These are phyloP conservation scores for Pantherophis alleghaniensis DNA, from an alignment of 2,797 vertebrate species.

Conservation along the genomic window DNA sequence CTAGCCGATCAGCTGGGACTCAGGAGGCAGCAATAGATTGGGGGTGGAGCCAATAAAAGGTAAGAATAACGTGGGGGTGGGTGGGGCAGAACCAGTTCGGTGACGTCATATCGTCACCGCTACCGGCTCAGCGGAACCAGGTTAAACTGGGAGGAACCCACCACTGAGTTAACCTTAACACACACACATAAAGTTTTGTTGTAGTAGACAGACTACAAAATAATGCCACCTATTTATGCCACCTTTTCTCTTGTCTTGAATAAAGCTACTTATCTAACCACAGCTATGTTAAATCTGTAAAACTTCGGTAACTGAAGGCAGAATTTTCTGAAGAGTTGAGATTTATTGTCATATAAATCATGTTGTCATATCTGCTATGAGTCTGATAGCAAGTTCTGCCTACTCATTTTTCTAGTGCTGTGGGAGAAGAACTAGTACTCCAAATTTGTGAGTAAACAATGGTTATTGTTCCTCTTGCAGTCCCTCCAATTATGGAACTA, in stretches of 20 bases:
- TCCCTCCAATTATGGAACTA: background rate
- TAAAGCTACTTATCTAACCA: background rate
- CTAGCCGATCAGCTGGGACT: too few relatives aligned
- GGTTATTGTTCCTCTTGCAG: background rate
- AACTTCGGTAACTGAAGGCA: background rate
- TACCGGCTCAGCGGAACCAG: too few relatives aligned
- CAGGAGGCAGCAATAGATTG: too few relatives aligned
- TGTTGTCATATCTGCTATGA: background rate
- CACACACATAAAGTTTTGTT: background rate
- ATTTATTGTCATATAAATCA: background rate
- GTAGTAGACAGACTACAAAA: background rate
- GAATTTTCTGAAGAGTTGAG: background rate
- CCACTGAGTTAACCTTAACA: background rate
- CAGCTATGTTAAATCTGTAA: background rate
- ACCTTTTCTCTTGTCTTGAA: background rate
- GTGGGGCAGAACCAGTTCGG: too few relatives aligned
- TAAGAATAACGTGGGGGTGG: too few relatives aligned
- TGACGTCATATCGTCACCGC: too few relatives aligned
- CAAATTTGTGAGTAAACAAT: background rate
- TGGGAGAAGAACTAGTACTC: background rate
- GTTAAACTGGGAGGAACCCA: too few relatives aligned
- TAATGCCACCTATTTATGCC: background rate
- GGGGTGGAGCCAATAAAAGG: too few relatives aligned
- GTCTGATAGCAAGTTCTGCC: background rate
- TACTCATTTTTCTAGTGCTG: background rate